Conservation (phyloP, 2,888 invertebrate genomes). For the Callyntrura guangdongensis region DNA sequence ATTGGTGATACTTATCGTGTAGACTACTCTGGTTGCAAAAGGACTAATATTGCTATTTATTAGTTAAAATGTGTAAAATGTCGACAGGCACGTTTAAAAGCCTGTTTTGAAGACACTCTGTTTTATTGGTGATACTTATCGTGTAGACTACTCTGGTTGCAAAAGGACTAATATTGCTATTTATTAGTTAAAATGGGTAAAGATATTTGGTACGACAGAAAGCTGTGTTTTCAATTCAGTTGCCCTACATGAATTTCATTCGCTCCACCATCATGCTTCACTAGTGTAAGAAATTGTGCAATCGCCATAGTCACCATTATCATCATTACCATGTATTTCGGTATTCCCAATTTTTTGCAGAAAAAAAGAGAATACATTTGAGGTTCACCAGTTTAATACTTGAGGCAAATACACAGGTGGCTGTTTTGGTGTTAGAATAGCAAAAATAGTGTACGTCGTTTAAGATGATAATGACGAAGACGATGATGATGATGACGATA, state of each 20-base stretch:
- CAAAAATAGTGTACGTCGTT: neutral
- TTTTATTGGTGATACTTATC: too few relatives aligned
- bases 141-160: too few relatives aligned
- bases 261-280: neutral
- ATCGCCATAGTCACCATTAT: neutral
- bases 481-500: conserved; percentile 4
- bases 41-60: too few relatives aligned
- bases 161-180: too few relatives aligned
- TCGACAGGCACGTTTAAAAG: too few relatives aligned
- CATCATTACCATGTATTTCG: conserved; percentile 22
- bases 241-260: too few relatives aligned
- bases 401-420: conserved; percentile 21
- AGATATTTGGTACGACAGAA: neutral
- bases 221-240: neutral
- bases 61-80: too few relatives aligned
- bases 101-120: too few relatives aligned
- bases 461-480: conserved; percentile 9
- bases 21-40: too few relatives aligned
- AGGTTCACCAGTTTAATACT: conserved; percentile 47
- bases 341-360: conserved; percentile 43
- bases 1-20: too few relatives aligned
- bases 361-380: conserved; percentile 41
- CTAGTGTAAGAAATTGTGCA: conserved; percentile 29
- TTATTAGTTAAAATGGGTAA: too few relatives aligned
- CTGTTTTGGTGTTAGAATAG: neutral